Percentiles rank a stretch among this genome's conserved stretches.
Conservation (phyloP, 2,797 vertebrate species). For the Eulemur coronatus region DNA sequence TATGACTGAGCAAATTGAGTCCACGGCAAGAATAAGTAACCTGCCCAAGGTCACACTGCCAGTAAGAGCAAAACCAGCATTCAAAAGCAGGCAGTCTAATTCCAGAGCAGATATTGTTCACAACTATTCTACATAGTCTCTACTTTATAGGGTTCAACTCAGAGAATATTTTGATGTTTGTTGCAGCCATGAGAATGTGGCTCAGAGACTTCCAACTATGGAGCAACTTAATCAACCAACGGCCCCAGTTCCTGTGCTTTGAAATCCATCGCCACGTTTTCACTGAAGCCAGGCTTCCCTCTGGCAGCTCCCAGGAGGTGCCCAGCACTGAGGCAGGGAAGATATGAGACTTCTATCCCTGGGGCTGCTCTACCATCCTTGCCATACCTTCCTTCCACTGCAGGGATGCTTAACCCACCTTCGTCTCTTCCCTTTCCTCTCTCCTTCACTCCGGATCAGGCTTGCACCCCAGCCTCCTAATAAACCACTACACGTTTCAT, state of each 20-base stretch:
- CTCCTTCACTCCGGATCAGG: not conserved
- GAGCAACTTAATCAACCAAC: not conserved
- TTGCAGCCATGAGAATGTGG: not conserved
- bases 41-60: not conserved
- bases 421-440: not conserved
- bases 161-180: not conserved
- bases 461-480: not conserved
- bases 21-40: not conserved
- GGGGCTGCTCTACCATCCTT: not conserved
- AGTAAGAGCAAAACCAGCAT: not conserved
- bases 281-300: not conserved
- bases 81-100: not conserved
- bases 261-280: not conserved
- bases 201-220: not conserved
- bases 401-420: not conserved
- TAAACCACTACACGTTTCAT: not conserved
- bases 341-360: not conserved
- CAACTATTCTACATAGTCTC: too few species aligned
- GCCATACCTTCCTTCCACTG: not conserved
- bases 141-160: not conserved
- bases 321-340: not conserved
- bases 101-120: not conserved
- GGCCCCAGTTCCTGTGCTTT: not conserved
- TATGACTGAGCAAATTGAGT: not conserved
- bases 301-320: rapidly evolving